Evolutionary conservation across 2,797 vertebrate species (phyloP).

Genomic region (Rhinogobio ventralis): DNA sequence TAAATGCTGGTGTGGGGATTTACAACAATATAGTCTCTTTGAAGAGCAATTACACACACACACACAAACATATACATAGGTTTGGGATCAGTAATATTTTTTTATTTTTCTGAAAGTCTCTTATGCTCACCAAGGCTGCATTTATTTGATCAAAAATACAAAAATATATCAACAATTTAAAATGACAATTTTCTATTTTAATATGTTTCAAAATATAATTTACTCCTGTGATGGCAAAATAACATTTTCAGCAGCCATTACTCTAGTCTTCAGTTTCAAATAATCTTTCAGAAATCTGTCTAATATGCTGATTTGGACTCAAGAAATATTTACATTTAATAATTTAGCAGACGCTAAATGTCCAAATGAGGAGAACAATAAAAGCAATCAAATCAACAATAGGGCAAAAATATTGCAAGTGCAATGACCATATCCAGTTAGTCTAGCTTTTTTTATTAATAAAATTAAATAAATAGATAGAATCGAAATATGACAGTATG

Average conservation of each 20-base stretch:
- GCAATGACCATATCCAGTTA: not conserved
- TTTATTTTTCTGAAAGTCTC: not conserved
- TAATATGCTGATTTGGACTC: not conserved
- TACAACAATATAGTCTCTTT: constrained; percentile 70
- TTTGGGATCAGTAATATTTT: not conserved
- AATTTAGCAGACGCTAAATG: not conserved
- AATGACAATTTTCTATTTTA: not conserved
- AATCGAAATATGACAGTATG: not conserved
- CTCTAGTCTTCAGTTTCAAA: no score
- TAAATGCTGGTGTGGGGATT: constrained; percentile 69
- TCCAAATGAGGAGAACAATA: not conserved
- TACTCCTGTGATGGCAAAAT: not conserved
- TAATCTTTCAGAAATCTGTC: not conserved
- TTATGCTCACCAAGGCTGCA: not conserved
- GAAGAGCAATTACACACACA: constrained; percentile 52
- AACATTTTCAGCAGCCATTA: not conserved
- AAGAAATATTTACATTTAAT: not conserved
- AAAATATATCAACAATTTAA: not conserved
- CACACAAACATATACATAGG: not conserved
- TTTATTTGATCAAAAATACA: constrained; percentile 3
- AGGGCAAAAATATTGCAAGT: not conserved
- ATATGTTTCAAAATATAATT: not conserved
- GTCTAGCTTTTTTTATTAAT: not conserved
- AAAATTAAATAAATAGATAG: not conserved
- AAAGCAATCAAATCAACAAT: not conserved